Evolutionary conservation across 2,888 invertebrate species (phyloP).

Genomic region (Eilema caniola): DNA sequence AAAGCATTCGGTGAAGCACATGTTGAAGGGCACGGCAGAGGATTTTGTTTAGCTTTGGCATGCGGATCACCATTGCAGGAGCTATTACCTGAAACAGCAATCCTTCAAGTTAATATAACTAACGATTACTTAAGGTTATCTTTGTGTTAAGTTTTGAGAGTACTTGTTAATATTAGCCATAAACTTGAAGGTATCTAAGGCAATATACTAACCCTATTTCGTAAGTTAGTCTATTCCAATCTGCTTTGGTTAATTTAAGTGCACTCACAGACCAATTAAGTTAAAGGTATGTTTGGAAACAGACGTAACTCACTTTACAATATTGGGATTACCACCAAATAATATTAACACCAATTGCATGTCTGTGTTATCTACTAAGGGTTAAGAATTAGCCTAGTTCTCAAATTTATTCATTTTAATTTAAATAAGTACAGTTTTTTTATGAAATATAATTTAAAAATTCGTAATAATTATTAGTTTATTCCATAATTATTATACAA

Average conservation of each 20-base stretch:
- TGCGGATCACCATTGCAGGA: constrained; percentile 59
- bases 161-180: neutral
- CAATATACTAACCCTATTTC: neutral
- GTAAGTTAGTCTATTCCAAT: neutral
- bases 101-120: neutral
- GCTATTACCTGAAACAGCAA: constrained; percentile 20
- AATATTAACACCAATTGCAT: neutral
- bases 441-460: no score
- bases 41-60: constrained; percentile 52
- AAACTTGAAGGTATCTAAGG: neutral
- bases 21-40: constrained; percentile 58
- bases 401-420: neutral
- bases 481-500: no score
- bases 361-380: neutral
- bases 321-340: neutral
- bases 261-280: neutral
- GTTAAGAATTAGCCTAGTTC: neutral
- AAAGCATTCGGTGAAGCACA: constrained; percentile 52
- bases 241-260: neutral
- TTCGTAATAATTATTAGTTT: no score
- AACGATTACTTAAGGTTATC: neutral
- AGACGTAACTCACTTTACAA: neutral
- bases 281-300: neutral
- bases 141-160: neutral
- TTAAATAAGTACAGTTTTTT: no score